Conservation (phyloP, 2,797 vertebrate genomes). For the Ciconia nigra region DNA sequence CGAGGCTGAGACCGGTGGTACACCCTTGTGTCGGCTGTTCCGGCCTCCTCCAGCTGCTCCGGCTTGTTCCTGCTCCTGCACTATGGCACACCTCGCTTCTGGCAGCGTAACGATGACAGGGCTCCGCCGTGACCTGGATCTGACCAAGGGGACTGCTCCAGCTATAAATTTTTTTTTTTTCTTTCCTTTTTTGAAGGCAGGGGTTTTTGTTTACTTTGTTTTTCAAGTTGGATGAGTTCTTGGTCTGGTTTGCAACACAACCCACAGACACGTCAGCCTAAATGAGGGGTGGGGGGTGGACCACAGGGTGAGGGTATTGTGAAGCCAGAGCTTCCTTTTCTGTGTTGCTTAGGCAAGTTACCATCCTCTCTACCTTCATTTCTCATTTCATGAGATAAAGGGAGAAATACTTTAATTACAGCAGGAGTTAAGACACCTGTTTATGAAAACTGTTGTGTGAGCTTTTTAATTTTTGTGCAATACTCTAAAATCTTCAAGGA, state of each 20-base stretch:
- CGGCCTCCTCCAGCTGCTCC: rapidly evolving
- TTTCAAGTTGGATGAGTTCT: background rate
- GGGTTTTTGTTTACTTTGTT: background rate
- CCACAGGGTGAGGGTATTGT: background rate
- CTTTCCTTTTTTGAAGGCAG: background rate
- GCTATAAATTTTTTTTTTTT: background rate
- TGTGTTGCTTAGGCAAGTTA: background rate
- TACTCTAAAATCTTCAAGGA: background rate
- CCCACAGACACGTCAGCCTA: background rate
- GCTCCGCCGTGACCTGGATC: background rate
- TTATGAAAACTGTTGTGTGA: background rate
- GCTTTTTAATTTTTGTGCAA: background rate
- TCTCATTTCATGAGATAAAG: background rate
- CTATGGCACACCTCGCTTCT: background rate
- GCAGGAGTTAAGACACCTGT: background rate
- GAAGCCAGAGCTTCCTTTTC: background rate
- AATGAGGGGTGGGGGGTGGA: background rate
- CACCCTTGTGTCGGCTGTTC: background rate
- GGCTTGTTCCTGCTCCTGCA: background rate
- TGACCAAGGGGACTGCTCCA: background rate
- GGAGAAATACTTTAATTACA: background rate
- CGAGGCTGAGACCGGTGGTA: background rate
- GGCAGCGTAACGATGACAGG: rapidly evolving
- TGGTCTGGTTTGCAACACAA: background rate
- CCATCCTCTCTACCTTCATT: background rate